phyloP scores from a whole-genome alignment of 2,797 vertebrate species.

The Poeciliopsis turneri region DNA sequence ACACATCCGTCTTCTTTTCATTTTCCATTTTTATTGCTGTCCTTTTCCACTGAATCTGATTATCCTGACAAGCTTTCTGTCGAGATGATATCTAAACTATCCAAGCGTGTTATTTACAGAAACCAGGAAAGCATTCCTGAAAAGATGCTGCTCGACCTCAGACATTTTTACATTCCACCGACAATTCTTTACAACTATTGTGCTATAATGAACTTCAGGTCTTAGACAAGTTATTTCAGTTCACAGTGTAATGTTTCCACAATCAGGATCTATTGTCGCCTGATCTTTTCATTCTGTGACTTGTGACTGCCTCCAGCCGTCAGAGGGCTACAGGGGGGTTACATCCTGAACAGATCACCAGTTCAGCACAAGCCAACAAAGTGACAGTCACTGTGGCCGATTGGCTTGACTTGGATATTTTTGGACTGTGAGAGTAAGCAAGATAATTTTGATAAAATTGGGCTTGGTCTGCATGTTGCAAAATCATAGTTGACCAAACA shows the following conservation, averaged over 20 bases:
- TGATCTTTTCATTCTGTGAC: not conserved
- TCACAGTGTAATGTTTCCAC: not conserved
- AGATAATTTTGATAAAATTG: not conserved
- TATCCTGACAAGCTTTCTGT: not conserved
- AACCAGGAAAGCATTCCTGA: not conserved
- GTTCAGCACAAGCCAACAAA: constrained; percentile 1
- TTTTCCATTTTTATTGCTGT: too few relatives aligned
- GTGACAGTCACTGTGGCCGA: not conserved
- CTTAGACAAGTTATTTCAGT: not conserved
- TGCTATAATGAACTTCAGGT: not conserved
- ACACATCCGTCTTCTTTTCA: not conserved
- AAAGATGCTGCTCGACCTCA: not conserved
- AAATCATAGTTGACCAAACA: not conserved
- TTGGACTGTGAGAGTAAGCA: not conserved
- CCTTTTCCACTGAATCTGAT: not conserved
- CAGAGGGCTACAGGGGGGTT: not conserved
- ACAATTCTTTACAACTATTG: not conserved
- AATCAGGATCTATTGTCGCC: not conserved
- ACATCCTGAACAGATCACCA: not conserved
- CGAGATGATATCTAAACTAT: not conserved
- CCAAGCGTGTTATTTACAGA: not conserved
- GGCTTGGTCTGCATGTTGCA: not conserved
- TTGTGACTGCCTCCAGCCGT: not conserved
- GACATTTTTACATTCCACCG: not conserved
- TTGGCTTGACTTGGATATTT: not conserved